Conservation (phyloP, 2,888 invertebrate genomes). For the Podotricha telesiphe region DNA sequence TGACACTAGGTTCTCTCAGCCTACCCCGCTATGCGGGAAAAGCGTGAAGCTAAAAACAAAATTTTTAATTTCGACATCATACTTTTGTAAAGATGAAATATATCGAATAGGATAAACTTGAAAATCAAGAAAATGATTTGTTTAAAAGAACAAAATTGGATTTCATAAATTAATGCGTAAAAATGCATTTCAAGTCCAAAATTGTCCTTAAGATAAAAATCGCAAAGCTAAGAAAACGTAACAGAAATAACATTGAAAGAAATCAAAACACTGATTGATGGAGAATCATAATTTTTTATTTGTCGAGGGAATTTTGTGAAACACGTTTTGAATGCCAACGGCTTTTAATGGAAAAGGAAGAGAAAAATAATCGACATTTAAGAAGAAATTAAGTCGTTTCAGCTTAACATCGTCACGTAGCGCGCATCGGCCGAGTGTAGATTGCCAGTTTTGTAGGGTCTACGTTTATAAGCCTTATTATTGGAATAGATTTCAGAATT, state of each 20-base stretch:
- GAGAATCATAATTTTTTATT: conserved; percentile 51
- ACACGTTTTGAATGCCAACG: conserved; percentile 48
- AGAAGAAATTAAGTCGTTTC: conserved; percentile 48
- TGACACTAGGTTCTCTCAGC: too few species aligned
- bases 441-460: conserved; percentile 29
- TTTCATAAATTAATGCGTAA: not conserved
- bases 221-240: conserved; percentile 28
- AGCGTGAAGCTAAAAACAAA: too few species aligned
- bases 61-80: too few species aligned
- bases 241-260: conserved; percentile 42
- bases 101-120: too few species aligned
- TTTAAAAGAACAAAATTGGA: too few species aligned
- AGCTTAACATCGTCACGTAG: conserved; percentile 46
- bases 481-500: conserved; percentile 21
- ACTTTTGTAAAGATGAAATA: too few species aligned
- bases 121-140: too few species aligned
- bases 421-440: conserved; percentile 24
- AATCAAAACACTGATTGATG: conserved; percentile 49
- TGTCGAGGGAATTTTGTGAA: conserved; percentile 45
- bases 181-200: not conserved
- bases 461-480: conserved; percentile 29
- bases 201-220: conserved; percentile 11
- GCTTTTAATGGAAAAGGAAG: conserved; percentile 40
- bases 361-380: conserved; percentile 46
- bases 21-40: too few species aligned